These are phyloP conservation scores for Tanytarsus gracilentus DNA, from an alignment of 2,888 invertebrate species.

Conservation along the genomic window DNA sequence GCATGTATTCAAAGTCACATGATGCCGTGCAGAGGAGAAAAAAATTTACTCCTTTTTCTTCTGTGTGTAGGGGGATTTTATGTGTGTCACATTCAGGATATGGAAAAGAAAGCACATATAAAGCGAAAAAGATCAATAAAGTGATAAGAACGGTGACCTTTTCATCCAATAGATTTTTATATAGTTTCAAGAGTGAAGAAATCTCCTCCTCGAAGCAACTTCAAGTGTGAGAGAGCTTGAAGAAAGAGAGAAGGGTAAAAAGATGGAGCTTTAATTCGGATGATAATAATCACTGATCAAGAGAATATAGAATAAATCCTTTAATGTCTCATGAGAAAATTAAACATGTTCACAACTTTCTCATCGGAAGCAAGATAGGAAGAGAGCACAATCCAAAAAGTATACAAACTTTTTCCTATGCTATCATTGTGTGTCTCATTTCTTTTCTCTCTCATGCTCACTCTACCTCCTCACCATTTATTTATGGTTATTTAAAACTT, in stretches of 20 bases:
- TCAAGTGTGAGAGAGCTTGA: not conserved
- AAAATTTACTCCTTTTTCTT: not conserved
- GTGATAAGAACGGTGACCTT: constrained; percentile 23
- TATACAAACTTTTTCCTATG: not conserved
- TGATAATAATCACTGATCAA: constrained; percentile 27
- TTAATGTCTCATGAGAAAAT: constrained; percentile 24
- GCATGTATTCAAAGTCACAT: no score
- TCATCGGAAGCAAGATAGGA: not conserved
- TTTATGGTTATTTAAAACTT: constrained; percentile 6
- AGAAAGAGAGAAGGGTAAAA: not conserved
- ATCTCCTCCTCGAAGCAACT: not conserved
- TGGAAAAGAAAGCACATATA: not conserved
- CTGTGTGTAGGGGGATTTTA: not conserved
- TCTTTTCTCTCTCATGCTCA: not conserved
- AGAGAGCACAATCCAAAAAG: not conserved
- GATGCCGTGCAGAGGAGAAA: no score
- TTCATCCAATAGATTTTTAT: constrained; percentile 22
- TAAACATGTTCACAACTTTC: constrained; percentile 20
- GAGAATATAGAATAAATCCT: constrained; percentile 18
- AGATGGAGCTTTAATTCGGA: constrained; percentile 17
- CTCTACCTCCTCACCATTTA: not conserved
- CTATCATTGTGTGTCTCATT: not conserved
- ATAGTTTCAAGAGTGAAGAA: constrained; percentile 6
- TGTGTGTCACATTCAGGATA: not conserved
- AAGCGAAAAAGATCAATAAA: constrained; percentile 18